A percentile compares a stretch with the other conserved stretches of the same genome.
Evolutionary conservation across 2,888 invertebrate genomes (phyloP).

Genomic region (Eupithecia centaureata): DNA sequence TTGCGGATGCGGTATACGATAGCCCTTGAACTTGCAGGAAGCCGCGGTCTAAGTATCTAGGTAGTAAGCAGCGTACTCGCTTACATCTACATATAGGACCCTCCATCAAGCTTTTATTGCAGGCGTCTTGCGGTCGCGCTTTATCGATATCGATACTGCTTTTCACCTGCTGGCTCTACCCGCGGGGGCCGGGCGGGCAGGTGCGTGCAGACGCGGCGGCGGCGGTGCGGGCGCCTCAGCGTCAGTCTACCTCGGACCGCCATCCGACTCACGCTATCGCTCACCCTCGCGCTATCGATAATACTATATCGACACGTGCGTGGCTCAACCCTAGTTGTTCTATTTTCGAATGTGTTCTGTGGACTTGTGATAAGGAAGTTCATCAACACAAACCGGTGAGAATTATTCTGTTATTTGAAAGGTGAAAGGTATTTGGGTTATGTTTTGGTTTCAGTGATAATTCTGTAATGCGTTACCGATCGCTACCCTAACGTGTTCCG

Average conservation of each 20-base stretch:
- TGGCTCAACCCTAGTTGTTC: slow-evolving; percentile 75
- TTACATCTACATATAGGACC: slow-evolving; percentile 23
- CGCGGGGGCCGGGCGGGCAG: slow-evolving; percentile 77
- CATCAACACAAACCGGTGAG: slow-evolving; percentile 49
- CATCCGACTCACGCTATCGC: slow-evolving; percentile 70
- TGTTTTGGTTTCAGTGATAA: slow-evolving; percentile 66
- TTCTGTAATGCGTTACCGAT: slow-evolving; percentile 61
- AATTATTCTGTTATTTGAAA: slow-evolving; percentile 25
- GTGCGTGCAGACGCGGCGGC: slow-evolving; percentile 73
- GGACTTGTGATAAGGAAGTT: slow-evolving; percentile 62
- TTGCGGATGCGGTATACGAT: slow-evolving; percentile 1
- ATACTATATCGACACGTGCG: slow-evolving; percentile 71
- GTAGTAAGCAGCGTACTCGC: slow-evolving; percentile 1
- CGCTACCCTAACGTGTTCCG: slow-evolving; percentile 61
- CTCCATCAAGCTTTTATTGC: slow-evolving; percentile 28
- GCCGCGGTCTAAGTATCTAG: slow-evolving; percentile 9
- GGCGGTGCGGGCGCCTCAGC: slow-evolving; percentile 52
- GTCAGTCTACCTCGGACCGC: slow-evolving; percentile 78
- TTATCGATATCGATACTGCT: slow-evolving; percentile 74
- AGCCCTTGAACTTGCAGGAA: slow-evolving; percentile 9
- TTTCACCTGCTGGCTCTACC: slow-evolving; percentile 70
- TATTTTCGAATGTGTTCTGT: slow-evolving; percentile 70
- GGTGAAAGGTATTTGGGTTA: slow-evolving; percentile 56
- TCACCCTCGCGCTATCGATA: slow-evolving; percentile 45
- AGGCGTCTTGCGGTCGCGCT: slow-evolving; percentile 43